These are phyloP conservation scores for Oncorhynchus clarkii DNA, from an alignment of 2,113 vertebrate genomes.

Conservation along the genomic window DNA sequence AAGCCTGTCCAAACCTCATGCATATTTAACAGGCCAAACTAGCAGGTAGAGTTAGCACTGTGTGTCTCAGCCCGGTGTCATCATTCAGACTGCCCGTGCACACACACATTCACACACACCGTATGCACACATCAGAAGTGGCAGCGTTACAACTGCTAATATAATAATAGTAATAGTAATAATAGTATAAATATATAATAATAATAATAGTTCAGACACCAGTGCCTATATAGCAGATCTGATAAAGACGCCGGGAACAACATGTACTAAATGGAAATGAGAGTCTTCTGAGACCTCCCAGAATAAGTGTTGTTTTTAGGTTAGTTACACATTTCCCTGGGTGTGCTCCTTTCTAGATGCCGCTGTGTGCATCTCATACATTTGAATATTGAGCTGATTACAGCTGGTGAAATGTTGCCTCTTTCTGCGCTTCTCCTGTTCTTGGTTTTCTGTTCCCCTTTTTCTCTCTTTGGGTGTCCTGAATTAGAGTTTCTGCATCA, in stretches of 20 bases:
- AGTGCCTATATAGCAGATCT: slow-evolving; percentile 13
- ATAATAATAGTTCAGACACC: not conserved
- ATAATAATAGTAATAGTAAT: too few relatives aligned
- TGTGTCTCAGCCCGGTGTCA: slow-evolving; percentile 16
- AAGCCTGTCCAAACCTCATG: slow-evolving; percentile 42
- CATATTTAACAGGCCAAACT: slow-evolving; percentile 52
- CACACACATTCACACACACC: slow-evolving; percentile 11
- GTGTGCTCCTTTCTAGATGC: not conserved
- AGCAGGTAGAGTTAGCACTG: slow-evolving; percentile 40
- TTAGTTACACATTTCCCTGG: not conserved
- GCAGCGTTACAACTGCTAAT: not conserved
- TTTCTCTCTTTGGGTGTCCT: not conserved
- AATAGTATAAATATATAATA: too few relatives aligned
- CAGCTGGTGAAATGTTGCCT: not conserved
- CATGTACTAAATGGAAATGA: not conserved
- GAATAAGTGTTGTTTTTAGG: not conserved
- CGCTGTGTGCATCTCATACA: not conserved
- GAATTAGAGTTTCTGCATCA: not conserved
- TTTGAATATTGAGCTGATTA: not conserved
- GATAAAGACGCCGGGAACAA: not conserved
- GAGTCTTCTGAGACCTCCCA: not conserved
- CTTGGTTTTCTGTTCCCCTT: not conserved
- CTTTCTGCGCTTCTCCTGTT: not conserved
- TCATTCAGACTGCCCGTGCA: not conserved
- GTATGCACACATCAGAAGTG: not conserved